These are phyloP conservation scores for Leptinotarsa texana DNA, from an alignment of 1,140 invertebrate genomes.

Conservation along the genomic window DNA sequence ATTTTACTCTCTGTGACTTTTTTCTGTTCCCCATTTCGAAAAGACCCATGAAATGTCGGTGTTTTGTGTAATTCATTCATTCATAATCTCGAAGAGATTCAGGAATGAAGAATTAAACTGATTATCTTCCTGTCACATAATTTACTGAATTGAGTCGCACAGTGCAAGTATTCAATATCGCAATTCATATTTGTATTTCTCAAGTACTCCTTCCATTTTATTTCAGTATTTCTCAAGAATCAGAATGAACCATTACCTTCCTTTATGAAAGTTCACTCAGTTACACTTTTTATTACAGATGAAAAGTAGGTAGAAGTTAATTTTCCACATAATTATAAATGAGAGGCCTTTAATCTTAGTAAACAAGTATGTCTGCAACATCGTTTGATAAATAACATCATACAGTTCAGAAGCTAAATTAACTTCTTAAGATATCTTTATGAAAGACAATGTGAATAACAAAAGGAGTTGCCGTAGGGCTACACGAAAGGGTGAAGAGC, in stretches of 20 bases:
- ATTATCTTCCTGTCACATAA: too few relatives aligned
- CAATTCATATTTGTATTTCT: too few relatives aligned
- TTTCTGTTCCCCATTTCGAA: too few relatives aligned
- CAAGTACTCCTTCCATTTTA: too few relatives aligned
- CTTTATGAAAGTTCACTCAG: background rate
- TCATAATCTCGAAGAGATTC: too few relatives aligned
- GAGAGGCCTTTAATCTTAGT: background rate
- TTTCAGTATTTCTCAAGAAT: background rate
- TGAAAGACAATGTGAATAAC: conserved; percentile 1
- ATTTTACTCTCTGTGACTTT: too few relatives aligned
- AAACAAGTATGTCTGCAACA: background rate
- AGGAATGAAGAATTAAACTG: too few relatives aligned
- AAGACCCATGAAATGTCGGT: too few relatives aligned
- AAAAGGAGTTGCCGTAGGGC: background rate
- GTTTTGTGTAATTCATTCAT: too few relatives aligned
- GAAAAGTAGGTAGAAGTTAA: conserved; percentile 1
- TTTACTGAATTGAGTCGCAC: too few relatives aligned
- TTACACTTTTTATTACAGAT: background rate
- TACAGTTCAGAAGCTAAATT: conserved; percentile 1
- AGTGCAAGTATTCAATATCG: too few relatives aligned
- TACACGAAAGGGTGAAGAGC: background rate
- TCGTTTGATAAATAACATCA: background rate
- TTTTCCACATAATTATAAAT: background rate
- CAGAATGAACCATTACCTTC: background rate
- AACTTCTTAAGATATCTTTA: background rate